Conservation (phyloP, 2,797 vertebrate species). For the Cygnus olor region DNA sequence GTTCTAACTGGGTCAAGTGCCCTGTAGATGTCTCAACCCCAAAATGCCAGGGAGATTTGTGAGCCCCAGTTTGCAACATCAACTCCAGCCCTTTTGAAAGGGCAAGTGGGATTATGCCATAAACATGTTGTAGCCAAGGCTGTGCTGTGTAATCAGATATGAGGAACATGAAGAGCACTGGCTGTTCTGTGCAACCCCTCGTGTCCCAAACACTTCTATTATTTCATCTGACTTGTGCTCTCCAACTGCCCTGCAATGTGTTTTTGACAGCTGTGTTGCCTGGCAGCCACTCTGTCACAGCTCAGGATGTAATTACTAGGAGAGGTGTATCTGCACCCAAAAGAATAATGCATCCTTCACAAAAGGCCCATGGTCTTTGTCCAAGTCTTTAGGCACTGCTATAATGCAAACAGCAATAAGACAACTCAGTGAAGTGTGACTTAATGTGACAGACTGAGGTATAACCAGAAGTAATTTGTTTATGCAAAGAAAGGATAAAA, state of each 20-base stretch:
- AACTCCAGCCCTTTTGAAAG: neutral
- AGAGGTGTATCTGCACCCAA: slow-evolving; percentile 10
- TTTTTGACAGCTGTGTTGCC: slow-evolving; percentile 37
- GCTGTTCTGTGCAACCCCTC: neutral
- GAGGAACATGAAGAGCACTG: neutral
- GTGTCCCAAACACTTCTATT: neutral
- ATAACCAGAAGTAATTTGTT: slow-evolving; percentile 25
- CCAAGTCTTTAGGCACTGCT: neutral
- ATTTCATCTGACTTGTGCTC: slow-evolving; percentile 7
- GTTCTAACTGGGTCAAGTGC: neutral
- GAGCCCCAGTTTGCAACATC: fast-evolving
- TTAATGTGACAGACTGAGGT: neutral
- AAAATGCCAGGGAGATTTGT: neutral
- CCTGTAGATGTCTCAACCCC: neutral
- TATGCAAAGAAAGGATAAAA: slow-evolving; percentile 22
- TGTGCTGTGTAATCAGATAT: neutral
- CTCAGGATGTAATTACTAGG: slow-evolving; percentile 23
- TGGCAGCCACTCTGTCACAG: slow-evolving; percentile 31
- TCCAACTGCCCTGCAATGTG: neutral
- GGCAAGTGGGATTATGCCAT: neutral
- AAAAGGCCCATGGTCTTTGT: neutral
- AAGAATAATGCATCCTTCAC: slow-evolving; percentile 1
- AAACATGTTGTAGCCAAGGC: neutral
- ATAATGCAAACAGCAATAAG: neutral
- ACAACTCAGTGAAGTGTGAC: neutral